Conservation (phyloP, 2,888 invertebrate species). For the Frankliniella fusca region DNA sequence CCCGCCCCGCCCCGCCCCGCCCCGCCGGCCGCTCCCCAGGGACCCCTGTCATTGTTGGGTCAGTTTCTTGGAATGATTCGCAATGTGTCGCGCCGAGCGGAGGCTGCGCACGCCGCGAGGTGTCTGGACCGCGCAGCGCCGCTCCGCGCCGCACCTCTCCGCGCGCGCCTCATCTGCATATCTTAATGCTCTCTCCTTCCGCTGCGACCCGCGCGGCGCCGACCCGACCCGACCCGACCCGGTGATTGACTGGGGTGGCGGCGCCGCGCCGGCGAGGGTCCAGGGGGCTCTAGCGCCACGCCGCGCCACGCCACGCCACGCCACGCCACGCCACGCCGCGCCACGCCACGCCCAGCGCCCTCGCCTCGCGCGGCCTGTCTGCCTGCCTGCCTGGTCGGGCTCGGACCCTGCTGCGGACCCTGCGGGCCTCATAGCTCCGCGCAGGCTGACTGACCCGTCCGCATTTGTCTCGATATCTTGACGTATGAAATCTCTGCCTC, state of each 20-base stretch:
- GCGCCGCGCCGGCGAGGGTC: background rate
- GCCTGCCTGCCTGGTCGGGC: background rate
- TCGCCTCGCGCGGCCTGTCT: background rate
- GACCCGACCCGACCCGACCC: background rate
- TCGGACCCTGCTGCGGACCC: background rate
- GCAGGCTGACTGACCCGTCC: background rate
- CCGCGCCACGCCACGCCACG: too few relatives aligned
- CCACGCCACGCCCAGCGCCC: background rate
- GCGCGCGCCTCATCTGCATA: background rate
- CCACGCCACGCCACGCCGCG: background rate
- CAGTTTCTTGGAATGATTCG: too few relatives aligned
- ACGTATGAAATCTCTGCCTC: background rate
- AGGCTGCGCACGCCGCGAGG: too few relatives aligned
- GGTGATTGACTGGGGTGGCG: background rate
- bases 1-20: slow-evolving; percentile 3
- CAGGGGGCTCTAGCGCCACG: too few relatives aligned
- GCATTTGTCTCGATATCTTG: slow-evolving; percentile 20
- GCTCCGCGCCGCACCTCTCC: too few relatives aligned
- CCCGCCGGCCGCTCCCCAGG: background rate
- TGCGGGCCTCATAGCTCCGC: background rate
- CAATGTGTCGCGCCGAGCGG: too few relatives aligned
- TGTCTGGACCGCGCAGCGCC: too few relatives aligned
- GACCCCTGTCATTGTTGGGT: too few relatives aligned
- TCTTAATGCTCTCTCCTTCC: slow-evolving; percentile 13
- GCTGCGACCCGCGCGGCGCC: background rate